Evolutionary conservation across 2,888 invertebrate genomes (phyloP).

Genomic region (Apeira syringaria): DNA sequence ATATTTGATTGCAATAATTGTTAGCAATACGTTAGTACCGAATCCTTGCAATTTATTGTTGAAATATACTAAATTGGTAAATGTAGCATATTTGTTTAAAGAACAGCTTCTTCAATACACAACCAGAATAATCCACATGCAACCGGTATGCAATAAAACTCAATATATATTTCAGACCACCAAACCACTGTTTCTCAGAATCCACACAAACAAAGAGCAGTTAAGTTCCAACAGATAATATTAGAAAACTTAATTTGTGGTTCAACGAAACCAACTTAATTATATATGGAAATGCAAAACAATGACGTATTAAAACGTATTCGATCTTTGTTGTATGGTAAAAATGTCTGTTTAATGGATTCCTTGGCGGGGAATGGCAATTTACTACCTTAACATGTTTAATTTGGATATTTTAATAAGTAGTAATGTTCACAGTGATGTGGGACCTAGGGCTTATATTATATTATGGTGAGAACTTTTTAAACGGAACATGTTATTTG

Average conservation of each 20-base stretch:
- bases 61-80: too few species aligned
- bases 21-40: too few species aligned
- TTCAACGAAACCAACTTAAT: conserved; percentile 35
- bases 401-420: neutral
- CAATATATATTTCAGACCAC: neutral
- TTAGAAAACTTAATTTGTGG: conserved; percentile 41
- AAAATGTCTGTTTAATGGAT: conserved; percentile 1
- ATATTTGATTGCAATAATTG: too few species aligned
- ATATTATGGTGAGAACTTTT: neutral
- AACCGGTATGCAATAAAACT: neutral
- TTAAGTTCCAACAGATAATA: conserved; percentile 24
- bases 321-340: conserved; percentile 1
- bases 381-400: conserved; percentile 3
- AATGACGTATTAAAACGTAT: conserved; percentile 18
- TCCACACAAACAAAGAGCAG: conserved; percentile 25
- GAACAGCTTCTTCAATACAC: neutral
- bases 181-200: conserved; percentile 22
- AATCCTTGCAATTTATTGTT: too few species aligned
- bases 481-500: too few species aligned
- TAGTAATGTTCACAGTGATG: conserved; percentile 3
- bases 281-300: conserved; percentile 29
- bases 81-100: neutral
- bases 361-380: conserved; percentile 1
- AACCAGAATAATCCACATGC: neutral
- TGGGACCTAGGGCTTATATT: neutral